Evolutionary conservation across 2,888 invertebrate species (phyloP), one percentile per base, ranked within the genome.

Genomic region (Polydrusus tereticollis): DNA sequence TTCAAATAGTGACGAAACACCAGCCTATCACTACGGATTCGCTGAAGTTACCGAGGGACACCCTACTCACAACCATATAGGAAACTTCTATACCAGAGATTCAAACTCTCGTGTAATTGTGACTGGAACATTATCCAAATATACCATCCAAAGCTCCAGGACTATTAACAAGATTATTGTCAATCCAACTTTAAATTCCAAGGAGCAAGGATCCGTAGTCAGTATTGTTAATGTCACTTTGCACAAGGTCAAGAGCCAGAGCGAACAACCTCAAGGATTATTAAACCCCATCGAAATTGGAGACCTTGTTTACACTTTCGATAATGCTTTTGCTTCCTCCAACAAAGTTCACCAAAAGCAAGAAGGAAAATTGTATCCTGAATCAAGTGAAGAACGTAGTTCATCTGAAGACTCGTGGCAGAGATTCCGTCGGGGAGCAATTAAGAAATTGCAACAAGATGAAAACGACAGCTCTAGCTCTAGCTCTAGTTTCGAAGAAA

Each of bases 21-120:
- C 90, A 18, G 87, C 87, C 38, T 92, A 91, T 68, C 78, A 92
- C 80, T 91, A 88, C 77, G 92, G 92, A 69, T 87, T 92, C 33
- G 88, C 87, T 16, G 86, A 87, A 57, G 84, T 86, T 55, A 75
- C 72, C 14, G 73, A 78, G 45, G 80, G 77, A 71, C 80, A 83
- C 76, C 82, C 83, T 33, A 78, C 78, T 33, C 77, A 78, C 67
- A 85, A 83, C 72, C 74, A 79, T 72, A 82, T 85, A 80, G 84
- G 83, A 29, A 76, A 82, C 50, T 83, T 83, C 76, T 85, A 84
- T 60, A 85, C 89, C 80, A 89, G 90, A 78, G 87, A 88, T 5
- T 88, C 90, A 3, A 85, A 88, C 3, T 88, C 89, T 58, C 85
- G 87, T 47, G 87, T 90, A 69, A 84, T 92, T 60, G 84, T 92